phyloP scores from a whole-genome alignment of 2,888 invertebrate genomes.

The Ligdia adustata region DNA sequence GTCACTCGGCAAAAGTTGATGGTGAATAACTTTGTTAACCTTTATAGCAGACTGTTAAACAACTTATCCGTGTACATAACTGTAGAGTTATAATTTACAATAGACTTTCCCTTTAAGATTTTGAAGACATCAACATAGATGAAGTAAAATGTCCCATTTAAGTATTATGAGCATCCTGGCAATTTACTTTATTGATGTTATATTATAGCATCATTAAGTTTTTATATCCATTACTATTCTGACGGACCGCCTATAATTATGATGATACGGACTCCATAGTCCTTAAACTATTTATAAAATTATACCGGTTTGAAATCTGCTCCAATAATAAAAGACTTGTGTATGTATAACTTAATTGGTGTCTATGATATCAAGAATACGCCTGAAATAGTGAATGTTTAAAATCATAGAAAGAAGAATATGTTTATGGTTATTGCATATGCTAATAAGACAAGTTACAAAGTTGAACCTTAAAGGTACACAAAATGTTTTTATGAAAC shows the following conservation, averaged over 20 bases:
- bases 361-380: constrained; percentile 56
- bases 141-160: constrained; percentile 65
- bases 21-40: constrained; percentile 40
- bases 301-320: constrained; percentile 67
- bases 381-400: too few relatives aligned
- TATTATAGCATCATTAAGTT: constrained; percentile 77
- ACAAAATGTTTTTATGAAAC: too few relatives aligned
- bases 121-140: constrained; percentile 35
- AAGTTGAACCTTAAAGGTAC: too few relatives aligned
- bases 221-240: constrained; percentile 70
- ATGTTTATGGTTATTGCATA: constrained; percentile 48
- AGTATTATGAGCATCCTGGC: constrained; percentile 74
- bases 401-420: too few relatives aligned
- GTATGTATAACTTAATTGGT: constrained; percentile 64
- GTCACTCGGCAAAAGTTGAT: constrained; percentile 45
- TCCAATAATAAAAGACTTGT: constrained; percentile 61
- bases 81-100: too few relatives aligned
- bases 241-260: constrained; percentile 74
- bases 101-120: too few relatives aligned
- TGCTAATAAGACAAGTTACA: constrained; percentile 50
- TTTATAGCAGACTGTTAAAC: background rate
- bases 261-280: constrained; percentile 63
- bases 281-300: constrained; percentile 79
- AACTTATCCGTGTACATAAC: background rate
- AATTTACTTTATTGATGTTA: constrained; percentile 80